Conservation (phyloP, 2,888 invertebrate genomes). For the Drosophila cognata region DNA sequence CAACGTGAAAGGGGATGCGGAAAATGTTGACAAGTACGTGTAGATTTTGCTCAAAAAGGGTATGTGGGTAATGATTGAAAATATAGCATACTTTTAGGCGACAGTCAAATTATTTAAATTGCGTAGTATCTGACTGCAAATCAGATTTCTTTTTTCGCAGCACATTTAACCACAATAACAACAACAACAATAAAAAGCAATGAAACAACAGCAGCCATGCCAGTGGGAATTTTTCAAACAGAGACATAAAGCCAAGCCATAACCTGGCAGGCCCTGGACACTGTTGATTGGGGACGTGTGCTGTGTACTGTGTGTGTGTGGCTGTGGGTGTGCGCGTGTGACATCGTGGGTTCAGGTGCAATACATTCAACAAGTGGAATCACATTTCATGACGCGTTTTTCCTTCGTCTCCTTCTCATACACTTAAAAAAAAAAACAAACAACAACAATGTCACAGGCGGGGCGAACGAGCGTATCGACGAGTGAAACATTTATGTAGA, state of each 20-base stretch:
- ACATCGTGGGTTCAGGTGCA: constrained; percentile 61
- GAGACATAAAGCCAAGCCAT: constrained; percentile 49
- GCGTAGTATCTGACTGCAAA: background rate
- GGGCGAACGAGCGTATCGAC: constrained; percentile 29
- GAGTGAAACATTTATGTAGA: constrained; percentile 37
- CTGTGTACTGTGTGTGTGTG: background rate
- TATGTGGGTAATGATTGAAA: background rate
- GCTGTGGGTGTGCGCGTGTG: constrained; percentile 8
- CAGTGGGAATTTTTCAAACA: constrained; percentile 58
- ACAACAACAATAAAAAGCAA: constrained; percentile 32
- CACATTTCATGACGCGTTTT: constrained; percentile 36
- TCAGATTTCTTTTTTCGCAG: constrained; percentile 6
- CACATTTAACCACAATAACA: constrained; percentile 24
- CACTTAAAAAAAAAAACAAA: constrained; percentile 45
- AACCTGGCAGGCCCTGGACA: constrained; percentile 16
- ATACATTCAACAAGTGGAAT: constrained; percentile 73
- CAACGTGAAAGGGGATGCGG: background rate
- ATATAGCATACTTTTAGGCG: background rate
- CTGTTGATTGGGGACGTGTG: constrained; percentile 1
- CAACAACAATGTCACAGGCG: constrained; percentile 48
- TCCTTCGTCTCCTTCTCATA: constrained; percentile 8
- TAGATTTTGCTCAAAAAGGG: background rate
- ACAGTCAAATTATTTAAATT: background rate
- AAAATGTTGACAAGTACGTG: background rate
- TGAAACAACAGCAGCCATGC: constrained; percentile 52